Percentiles rank a stretch among this genome's conserved stretches.
Conservation (phyloP, 37 sponge, comb jelly and placozoan species). For the Halisarca cf. caerulea region DNA sequence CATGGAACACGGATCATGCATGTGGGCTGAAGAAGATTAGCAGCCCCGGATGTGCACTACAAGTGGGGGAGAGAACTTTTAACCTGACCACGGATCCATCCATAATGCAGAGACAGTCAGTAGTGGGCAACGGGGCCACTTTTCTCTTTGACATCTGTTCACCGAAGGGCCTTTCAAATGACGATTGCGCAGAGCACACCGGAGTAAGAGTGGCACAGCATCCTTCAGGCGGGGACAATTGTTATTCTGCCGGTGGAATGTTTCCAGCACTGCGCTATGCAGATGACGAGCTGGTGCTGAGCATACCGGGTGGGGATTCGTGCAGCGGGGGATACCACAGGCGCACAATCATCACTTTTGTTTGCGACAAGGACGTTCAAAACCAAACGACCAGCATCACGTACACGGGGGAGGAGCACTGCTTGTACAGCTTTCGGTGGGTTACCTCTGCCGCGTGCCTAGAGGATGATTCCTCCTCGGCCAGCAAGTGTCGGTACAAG, state of each 20-base stretch:
- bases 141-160: slow-evolving; percentile 50
- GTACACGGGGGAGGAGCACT: slow-evolving; percentile 43
- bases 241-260: slow-evolving; percentile 43
- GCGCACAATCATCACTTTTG: slow-evolving; percentile 60
- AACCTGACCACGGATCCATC: slow-evolving; percentile 8
- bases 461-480: neutral
- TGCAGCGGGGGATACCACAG: slow-evolving; percentile 54
- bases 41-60: neutral
- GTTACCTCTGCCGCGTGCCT: slow-evolving; percentile 60
- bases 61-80: neutral
- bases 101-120: neutral
- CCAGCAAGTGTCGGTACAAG: slow-evolving; percentile 33
- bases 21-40: neutral
- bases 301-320: slow-evolving; percentile 47
- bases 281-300: slow-evolving; percentile 55
- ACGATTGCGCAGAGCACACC: neutral
- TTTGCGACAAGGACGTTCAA: slow-evolving; percentile 44
- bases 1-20: slow-evolving; percentile 25
- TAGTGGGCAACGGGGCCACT: neutral
- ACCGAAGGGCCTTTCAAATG: neutral
- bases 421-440: slow-evolving; percentile 78
- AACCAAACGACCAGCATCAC: neutral
- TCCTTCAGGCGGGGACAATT: neutral
- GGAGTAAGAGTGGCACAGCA: slow-evolving; percentile 32
- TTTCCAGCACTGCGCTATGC: slow-evolving; percentile 48